These are phyloP conservation scores for Acleris literana DNA, from an alignment of 2,888 invertebrate species.

Conservation along the genomic window DNA sequence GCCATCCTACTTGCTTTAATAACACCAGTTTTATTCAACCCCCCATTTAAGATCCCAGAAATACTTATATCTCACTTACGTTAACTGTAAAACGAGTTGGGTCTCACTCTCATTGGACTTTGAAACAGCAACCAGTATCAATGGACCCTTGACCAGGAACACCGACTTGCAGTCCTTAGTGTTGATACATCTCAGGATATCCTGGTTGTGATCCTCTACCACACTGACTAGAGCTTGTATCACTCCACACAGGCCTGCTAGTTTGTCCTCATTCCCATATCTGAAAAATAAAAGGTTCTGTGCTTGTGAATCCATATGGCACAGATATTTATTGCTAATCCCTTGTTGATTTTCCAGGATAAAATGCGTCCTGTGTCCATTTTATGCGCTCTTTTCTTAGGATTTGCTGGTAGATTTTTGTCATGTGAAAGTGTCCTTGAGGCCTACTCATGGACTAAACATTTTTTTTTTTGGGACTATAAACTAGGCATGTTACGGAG, in stretches of 20 bases:
- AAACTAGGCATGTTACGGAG: no score
- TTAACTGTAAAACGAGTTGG: constrained; percentile 93
- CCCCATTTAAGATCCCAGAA: not conserved
- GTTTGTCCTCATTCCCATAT: constrained; percentile 95
- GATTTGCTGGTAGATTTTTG: no score
- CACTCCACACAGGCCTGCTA: constrained; percentile 97
- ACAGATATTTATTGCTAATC: no score
- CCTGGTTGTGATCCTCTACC: constrained; percentile 91
- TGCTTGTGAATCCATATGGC: no score
- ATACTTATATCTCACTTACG: constrained; percentile 82
- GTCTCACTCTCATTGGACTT: constrained; percentile 92
- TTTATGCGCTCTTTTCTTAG: no score
- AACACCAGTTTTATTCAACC: no score
- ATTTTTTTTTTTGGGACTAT: no score
- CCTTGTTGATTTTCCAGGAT: no score
- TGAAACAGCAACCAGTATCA: constrained; percentile 95
- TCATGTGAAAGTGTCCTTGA: no score
- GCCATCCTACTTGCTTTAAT: no score
- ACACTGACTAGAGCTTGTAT: constrained; percentile 97
- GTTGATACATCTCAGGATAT: constrained; percentile 92
- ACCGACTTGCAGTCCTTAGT: constrained; percentile 95
- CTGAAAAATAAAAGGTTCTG: constrained; percentile 68
- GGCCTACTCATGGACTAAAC: no score
- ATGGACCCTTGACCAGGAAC: constrained; percentile 94
- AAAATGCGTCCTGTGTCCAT: no score